Evolutionary conservation across 2,113 vertebrate species (phyloP), one percentile per base, ranked within the genome.

Genomic region (Amazona vittata): DNA sequence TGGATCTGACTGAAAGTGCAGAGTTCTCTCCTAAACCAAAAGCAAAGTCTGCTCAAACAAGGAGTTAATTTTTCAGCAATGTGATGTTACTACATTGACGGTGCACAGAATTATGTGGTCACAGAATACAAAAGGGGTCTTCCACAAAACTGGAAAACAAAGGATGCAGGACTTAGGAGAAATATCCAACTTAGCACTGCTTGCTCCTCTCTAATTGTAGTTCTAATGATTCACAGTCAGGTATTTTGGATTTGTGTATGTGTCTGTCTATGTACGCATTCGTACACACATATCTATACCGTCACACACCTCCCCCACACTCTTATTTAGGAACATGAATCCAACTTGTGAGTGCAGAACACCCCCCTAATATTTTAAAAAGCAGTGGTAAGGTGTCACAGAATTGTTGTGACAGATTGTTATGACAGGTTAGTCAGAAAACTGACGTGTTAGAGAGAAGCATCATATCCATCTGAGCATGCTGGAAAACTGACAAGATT

Each of bases 361-460:
- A 93, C 3, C 22, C 3, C 22, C 39, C 31, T 89, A 62, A 47
- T 33, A 78, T 59, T 89, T 74, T 35, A 44, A 63, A 89, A 78
- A 89, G 71, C 28, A 55, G 33, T 43, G 53, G 5, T 65, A 86
- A 92, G 65, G 83, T 95, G 83, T 78, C 83, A 91, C 43, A 82
- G 69, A 64, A 78, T 37, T 37, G 33, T 29, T 75, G 35, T 77
- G 76, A 67, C 50, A 47, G 55, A n/a, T 41, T 82, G 47, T 64
- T 91, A 50, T 71, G 76, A 81, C 76, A 94, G 35, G 68, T 86
- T 89, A 94, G 90, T 89, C 88, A 94, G 80, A 92, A 94, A 86
- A 74, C 1, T 77, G 80, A 63, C 1, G 1, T 39, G 71, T 28
- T 44, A 41, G 63, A 55, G 87, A 78, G 64, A 75, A 91, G 71